Base-by-base conservation (phyloP, 2,113 vertebrate species). In the Cyrtonyx montezumae region DNA sequence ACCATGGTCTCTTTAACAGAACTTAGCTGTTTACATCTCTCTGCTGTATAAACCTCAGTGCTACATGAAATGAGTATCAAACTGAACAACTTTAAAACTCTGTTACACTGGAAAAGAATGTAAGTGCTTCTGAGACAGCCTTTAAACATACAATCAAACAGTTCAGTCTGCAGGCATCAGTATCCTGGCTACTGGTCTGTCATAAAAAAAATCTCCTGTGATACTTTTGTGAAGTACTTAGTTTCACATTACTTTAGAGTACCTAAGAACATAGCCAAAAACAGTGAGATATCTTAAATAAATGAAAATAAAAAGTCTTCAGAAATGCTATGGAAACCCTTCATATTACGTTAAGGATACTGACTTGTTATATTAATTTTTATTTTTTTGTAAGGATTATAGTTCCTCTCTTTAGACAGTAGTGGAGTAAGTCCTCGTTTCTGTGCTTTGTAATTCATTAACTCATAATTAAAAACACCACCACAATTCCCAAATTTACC, bases 1-100 rank as follows among this genome's bases (percentile, higher is more conserved):
- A 85, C 81, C 34, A 48, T 40, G 51, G 74, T 40, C 73, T 79
- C 95, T 48, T 94, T 65, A 91, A 81, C 96, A 94, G 68, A 69
- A 86, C 91, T 18, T 21, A 20, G 66, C 89, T 40, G 37, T 40
- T 40, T 11, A 40, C 14, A 17, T 28, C 25, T 40, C 61, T 63
- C 25, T 40, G 61, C 61, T 40, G 37, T 28, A 40, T 11, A 19
- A 63, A 40, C 16, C 36, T 40, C 25, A 63, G 37, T 26, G 16
- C 26, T 40, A 63, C 25, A 7, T 7, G 36, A 13, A 63, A 28
- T 11, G 10, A 40, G 15, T 63, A 28, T 28, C 36, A 28, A 83
- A 69, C 12, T 2, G 4, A 25, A 74, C 9, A 40, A 37, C 34
- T 48, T 53, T 14, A 79, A 76, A 79, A 77, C 16, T 70, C 75